phyloP scores from a whole-genome alignment of 2,888 invertebrate genomes.

The Trichopria drosophilae region DNA sequence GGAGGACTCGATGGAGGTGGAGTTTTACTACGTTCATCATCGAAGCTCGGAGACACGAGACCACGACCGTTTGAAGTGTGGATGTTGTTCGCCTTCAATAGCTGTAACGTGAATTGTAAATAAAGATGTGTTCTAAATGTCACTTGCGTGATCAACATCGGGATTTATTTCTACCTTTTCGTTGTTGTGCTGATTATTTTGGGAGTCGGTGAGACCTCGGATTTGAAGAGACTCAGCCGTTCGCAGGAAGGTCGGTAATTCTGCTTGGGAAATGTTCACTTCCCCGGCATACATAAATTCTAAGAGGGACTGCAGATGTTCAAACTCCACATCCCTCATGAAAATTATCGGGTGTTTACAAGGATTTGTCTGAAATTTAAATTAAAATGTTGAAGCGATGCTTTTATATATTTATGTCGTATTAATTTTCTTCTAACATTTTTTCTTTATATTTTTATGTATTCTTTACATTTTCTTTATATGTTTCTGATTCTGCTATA shows the following conservation, averaged over 20 bases:
- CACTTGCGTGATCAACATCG: not conserved
- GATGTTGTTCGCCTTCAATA: conserved; percentile 54
- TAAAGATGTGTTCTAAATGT: conserved; percentile 5
- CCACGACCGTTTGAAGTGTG: conserved; percentile 56
- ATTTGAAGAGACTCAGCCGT: conserved; percentile 80
- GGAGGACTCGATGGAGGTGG: conserved; percentile 56
- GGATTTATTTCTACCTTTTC: conserved; percentile 51
- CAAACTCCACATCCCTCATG: conserved; percentile 80
- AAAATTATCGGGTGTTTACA: conserved; percentile 85
- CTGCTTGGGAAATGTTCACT: conserved; percentile 80
- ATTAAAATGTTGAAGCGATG: no score
- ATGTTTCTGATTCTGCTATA: no score
- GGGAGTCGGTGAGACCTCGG: conserved; percentile 72
- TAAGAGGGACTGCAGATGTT: conserved; percentile 75
- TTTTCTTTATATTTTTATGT: no score
- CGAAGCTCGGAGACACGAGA: conserved; percentile 55
- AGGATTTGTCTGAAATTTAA: conserved; percentile 73
- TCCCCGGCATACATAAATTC: conserved; percentile 87
- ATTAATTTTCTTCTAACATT: no score
- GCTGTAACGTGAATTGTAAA: conserved; percentile 40
- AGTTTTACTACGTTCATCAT: conserved; percentile 56
- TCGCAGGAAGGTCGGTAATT: conserved; percentile 73
- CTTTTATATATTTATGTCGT: no score
- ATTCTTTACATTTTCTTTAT: no score
- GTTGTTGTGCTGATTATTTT: conserved; percentile 57